phyloP scores from a whole-genome alignment of 2,113 vertebrate genomes.

The Okapia johnstoni region DNA sequence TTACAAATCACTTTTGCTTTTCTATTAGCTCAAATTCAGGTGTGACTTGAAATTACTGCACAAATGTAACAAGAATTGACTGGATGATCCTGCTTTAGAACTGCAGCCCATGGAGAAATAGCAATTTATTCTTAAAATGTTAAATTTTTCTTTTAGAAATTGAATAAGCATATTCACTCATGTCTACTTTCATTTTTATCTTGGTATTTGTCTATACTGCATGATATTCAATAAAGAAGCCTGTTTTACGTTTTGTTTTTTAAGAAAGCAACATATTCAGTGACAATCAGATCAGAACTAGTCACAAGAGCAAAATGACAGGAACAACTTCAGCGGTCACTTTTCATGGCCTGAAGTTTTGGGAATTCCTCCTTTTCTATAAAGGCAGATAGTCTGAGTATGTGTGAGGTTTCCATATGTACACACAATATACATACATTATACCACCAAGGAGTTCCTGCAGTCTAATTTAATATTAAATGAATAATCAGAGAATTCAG shows the following conservation, averaged over 20 bases:
- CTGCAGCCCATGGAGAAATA: not conserved
- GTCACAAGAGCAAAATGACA: not conserved
- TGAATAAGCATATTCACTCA: not conserved
- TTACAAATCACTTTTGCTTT: not conserved
- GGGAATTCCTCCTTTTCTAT: not conserved
- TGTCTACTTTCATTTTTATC: not conserved
- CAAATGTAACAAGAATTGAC: not conserved
- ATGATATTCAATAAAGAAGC: not conserved
- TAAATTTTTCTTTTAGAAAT: slow-evolving; percentile 13
- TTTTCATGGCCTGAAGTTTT: not conserved
- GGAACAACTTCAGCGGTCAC: not conserved
- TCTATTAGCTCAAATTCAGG: not conserved
- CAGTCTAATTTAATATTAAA: not conserved
- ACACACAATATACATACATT: not conserved
- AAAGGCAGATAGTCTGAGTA: not conserved
- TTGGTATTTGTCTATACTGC: not conserved
- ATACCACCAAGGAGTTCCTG: not conserved
- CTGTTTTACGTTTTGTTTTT: not conserved
- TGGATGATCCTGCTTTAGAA: not conserved
- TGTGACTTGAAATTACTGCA: not conserved
- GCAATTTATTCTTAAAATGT: not conserved
- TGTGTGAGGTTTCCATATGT: not conserved
- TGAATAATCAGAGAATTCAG: not conserved
- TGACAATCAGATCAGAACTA: not conserved
- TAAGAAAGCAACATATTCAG: not conserved